A percentile compares a stretch with the other conserved stretches of the same genome.
phyloP scores from a whole-genome alignment of 1,140 invertebrate species.

The Atopsyche davidsoni region DNA sequence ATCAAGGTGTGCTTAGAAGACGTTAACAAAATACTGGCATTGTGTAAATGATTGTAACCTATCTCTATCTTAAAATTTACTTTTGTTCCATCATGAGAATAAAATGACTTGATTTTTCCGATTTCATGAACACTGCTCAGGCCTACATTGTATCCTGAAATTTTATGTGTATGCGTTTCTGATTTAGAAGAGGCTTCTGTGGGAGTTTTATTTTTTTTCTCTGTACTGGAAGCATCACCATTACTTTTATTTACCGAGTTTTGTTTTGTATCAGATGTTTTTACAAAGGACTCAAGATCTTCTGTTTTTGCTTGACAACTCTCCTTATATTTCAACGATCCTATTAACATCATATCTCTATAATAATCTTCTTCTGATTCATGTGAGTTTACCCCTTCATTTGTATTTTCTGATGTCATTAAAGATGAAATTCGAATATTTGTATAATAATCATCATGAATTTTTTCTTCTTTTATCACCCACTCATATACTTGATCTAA shows the following conservation, averaged over 20 bases:
- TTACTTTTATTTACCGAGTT: too few relatives aligned
- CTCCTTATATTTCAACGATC: conserved; percentile 41
- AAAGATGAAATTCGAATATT: conserved; percentile 31
- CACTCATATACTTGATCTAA: conserved; percentile 45
- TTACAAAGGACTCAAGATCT: too few relatives aligned
- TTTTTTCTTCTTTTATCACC: conserved; percentile 43
- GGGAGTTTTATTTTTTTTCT: too few relatives aligned
- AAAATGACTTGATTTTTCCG: conserved; percentile 40
- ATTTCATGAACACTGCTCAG: conserved; percentile 46
- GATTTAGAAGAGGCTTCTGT: too few relatives aligned
- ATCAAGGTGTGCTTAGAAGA: conserved; percentile 35
- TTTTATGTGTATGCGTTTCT: too few relatives aligned
- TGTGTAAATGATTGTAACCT: conserved; percentile 42
- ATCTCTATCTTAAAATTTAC: conserved; percentile 33
- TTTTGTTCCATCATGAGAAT: conserved; percentile 43
- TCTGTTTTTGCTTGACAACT: conserved; percentile 27
- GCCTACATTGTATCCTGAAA: conserved; percentile 44
- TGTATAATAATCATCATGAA: conserved; percentile 34
- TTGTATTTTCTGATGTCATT: conserved; percentile 32
- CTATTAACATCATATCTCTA: conserved; percentile 38
- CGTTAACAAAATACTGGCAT: conserved; percentile 39
- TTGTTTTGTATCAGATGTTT: too few relatives aligned
- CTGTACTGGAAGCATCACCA: too few relatives aligned
- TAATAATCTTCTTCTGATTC: conserved; percentile 28
- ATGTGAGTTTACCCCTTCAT: conserved; percentile 4